Base-by-base conservation (phyloP, 2,113 vertebrate species). In the Leucosticte australis region DNA sequence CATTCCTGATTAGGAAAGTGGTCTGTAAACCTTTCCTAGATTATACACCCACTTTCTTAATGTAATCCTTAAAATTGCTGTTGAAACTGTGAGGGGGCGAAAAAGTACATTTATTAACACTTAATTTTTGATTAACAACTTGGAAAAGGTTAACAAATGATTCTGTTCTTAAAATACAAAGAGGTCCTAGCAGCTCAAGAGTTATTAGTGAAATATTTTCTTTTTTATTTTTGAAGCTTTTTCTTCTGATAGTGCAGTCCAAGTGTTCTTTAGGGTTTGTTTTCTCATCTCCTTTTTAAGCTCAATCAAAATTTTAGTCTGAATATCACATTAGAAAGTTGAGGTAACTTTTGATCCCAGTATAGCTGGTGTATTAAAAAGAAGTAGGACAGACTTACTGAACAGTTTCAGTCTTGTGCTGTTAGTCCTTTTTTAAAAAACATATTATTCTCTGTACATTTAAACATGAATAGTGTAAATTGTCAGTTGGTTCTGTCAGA, bases 31-130 rank as follows among this genome's bases (percentile, higher is more conserved):
- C 20, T 44, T 33, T 56, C 42, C 33, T 74, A 1, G 21, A 21
- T 63, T 62, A 56, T 35, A 8, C 41, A 41, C 11, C 7, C 6
- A 12, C n/a, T 80, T 60, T 44, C 20, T 71, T 92, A 49, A 85
- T 11, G 52, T 78, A 74, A 35, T 83, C 16, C 31, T 69, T 49
- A 49, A 85, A 89, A 71, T 49, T 57, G 19, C 39, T 59, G 13
- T 23, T 44, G 39, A 31, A 81, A n/a, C 4, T 26, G 6, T 8
- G 16, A 5, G 11, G 7, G 7, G 5, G 5, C 7, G 8, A 3
- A 22, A 17, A 55, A 49, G 18, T 53, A 31, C 15, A 35, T 35
- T 68, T 57, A 20, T 37, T 50, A 91, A 33, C 17, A 46, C 11
- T 35, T 64, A 12, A 9, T 49, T 62, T 94, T 83, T 46, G 10